These are phyloP conservation scores for Gasteruption jaculator DNA, from an alignment of 2,888 invertebrate species.

Conservation along the genomic window DNA sequence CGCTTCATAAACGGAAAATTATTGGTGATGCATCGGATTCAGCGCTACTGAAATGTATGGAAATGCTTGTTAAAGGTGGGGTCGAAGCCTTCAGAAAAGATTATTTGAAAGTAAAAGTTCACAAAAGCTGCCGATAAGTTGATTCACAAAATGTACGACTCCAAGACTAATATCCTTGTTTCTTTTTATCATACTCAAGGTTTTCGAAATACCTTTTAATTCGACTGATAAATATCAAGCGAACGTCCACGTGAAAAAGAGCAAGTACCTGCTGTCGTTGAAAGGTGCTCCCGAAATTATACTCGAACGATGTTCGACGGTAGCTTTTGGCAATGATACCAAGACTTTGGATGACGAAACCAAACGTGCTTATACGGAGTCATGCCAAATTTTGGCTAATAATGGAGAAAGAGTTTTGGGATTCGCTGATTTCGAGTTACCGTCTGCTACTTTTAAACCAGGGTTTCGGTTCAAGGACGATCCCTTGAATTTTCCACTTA, in stretches of 20 bases:
- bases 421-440: conserved; percentile 60
- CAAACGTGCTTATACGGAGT: conserved; percentile 45
- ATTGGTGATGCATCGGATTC: conserved; percentile 69
- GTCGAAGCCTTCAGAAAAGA: conserved; percentile 54
- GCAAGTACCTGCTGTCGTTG: conserved; percentile 63
- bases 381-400: conserved; percentile 33
- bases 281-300: conserved; percentile 74
- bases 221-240: conserved; percentile 69
- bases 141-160: conserved; percentile 1
- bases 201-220: conserved; percentile 64
- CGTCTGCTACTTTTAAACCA: conserved; percentile 51
- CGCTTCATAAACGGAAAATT: conserved; percentile 56
- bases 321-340: conserved; percentile 58
- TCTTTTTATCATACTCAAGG: too few species aligned
- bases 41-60: conserved; percentile 66
- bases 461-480: conserved; percentile 54
- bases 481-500: conserved; percentile 54
- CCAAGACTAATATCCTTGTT: too few species aligned
- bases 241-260: conserved; percentile 62
- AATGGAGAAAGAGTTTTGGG: conserved; percentile 48
- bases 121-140: too few species aligned
- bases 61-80: conserved; percentile 55
- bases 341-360: conserved; percentile 52
- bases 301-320: conserved; percentile 60
- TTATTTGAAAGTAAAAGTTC: conserved; percentile 60